Evolutionary conservation across 2,888 invertebrate species (phyloP).

Genomic region (Mimachlamys varia): DNA sequence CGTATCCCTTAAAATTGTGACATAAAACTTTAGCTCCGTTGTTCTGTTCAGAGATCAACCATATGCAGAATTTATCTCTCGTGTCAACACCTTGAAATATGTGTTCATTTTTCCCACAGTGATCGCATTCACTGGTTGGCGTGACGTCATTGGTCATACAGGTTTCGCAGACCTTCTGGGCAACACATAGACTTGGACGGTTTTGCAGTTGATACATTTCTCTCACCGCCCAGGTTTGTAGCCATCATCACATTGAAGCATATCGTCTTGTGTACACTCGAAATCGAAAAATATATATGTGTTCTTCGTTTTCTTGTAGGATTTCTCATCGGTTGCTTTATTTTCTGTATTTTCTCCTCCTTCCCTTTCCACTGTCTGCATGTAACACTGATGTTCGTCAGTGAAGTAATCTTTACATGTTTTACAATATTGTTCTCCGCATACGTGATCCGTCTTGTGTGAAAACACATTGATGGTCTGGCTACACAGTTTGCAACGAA

Average conservation of each 20-base stretch:
- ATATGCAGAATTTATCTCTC: conserved; percentile 44
- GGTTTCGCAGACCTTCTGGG: conserved; percentile 46
- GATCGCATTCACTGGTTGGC: conserved; percentile 31
- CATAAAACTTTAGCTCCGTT: conserved; percentile 41
- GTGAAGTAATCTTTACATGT: conserved; percentile 49
- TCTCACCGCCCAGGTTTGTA: neutral
- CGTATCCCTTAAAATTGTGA: conserved; percentile 52
- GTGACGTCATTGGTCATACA: conserved; percentile 39
- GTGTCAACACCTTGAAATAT: conserved; percentile 44
- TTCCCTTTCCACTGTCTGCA: conserved; percentile 43
- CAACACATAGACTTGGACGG: conserved; percentile 48
- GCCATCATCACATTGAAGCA: conserved; percentile 35
- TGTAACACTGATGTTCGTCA: conserved; percentile 52
- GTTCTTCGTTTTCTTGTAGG: no score
- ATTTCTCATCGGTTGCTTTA: no score
- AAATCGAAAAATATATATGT: conserved; percentile 44
- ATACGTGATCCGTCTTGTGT: conserved; percentile 44
- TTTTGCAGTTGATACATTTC: conserved; percentile 11
- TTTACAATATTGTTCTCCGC: conserved; percentile 49
- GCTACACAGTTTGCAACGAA: conserved; percentile 47
- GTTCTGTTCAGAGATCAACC: conserved; percentile 48
- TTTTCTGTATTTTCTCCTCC: neutral
- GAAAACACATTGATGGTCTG: conserved; percentile 41
- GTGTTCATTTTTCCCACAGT: conserved; percentile 41
- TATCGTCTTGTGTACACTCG: conserved; percentile 45